Percentiles rank a stretch among this genome's conserved stretches.
Evolutionary conservation across 2,888 invertebrate genomes (phyloP).

Genomic region (Ennomos quercinarius): DNA sequence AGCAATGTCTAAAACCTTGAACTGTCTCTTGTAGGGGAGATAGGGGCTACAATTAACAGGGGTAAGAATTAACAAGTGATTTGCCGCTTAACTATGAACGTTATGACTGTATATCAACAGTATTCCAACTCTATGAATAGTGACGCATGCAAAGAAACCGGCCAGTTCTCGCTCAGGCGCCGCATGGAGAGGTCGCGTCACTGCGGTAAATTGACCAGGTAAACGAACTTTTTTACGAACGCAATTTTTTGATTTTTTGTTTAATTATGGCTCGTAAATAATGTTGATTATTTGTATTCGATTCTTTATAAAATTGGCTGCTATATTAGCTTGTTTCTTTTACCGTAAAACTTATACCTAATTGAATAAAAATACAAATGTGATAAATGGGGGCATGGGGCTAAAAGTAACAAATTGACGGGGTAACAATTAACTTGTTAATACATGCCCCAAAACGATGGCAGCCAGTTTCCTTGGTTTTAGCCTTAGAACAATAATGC

Average conservation of each 20-base stretch:
- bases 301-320: not conserved
- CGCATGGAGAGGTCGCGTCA: not conserved
- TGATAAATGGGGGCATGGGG: not conserved
- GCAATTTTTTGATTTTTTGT: not conserved
- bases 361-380: not conserved
- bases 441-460: not conserved
- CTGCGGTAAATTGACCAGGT: not conserved
- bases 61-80: not conserved
- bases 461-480: too few species aligned
- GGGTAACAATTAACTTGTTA: slow-evolving; percentile 2
- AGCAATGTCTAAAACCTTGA: too few species aligned
- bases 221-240: not conserved
- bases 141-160: not conserved
- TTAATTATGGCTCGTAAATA: not conserved
- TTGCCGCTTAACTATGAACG: not conserved
- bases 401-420: slow-evolving; percentile 1
- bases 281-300: slow-evolving; percentile 1
- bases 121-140: too few species aligned
- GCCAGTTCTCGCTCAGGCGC: not conserved
- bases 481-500: too few species aligned
- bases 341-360: not conserved
- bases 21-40: slow-evolving; percentile 2
- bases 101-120: not conserved
- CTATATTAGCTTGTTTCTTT: not conserved
- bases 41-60: too few species aligned